phyloP scores from a whole-genome alignment of 2,797 vertebrate genomes.

The Rhinella marina region DNA sequence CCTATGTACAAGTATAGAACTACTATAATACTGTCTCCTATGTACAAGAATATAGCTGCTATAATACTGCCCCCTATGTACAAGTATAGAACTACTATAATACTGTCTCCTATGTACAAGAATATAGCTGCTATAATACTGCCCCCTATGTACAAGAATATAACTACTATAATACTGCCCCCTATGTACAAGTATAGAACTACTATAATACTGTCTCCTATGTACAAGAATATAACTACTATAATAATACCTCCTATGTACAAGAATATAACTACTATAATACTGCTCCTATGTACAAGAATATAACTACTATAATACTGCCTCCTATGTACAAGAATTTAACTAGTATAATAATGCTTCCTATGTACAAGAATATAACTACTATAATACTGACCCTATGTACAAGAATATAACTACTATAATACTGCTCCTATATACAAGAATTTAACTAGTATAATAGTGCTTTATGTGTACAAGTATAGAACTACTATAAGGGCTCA shows the following conservation, averaged over 20 bases:
- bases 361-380: conserved; percentile 7
- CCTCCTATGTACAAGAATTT: neutral
- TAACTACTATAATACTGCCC: conserved; percentile 6
- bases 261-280: conserved; percentile 12
- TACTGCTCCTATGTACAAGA: neutral
- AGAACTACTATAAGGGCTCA: conserved; percentile 9
- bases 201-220: conserved; percentile 3
- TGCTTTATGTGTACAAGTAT: neutral
- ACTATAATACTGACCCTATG: neutral
- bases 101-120: neutral
- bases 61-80: no score
- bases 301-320: conserved; percentile 13
- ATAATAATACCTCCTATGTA: neutral
- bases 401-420: neutral
- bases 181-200: neutral
- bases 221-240: conserved; percentile 7
- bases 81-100: no score
- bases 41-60: no score
- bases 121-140: conserved; percentile 3
- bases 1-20: no score
- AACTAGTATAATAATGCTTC: conserved; percentile 7
- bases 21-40: no score
- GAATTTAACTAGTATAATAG: conserved; percentile 2
- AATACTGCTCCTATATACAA: neutral
- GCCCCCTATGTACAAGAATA: neutral